Evolutionary conservation across 1,140 invertebrate genomes (phyloP), one percentile per base, ranked within the genome.

Genomic region (Heliothis subflexa): DNA sequence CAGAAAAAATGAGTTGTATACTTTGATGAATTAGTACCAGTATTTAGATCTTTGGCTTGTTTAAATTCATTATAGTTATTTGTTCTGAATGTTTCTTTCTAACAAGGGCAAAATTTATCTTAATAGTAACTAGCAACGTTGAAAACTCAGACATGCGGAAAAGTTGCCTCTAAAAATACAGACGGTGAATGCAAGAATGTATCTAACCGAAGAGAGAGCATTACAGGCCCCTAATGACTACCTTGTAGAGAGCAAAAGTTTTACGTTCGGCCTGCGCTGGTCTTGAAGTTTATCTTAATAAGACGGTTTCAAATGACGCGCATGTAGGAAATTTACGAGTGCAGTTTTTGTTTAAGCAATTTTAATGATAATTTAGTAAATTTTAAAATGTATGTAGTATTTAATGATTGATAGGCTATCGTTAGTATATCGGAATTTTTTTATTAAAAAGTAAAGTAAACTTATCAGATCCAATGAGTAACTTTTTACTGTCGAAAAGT

Each of bases 221-320:
- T 91, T 90, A 88, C 79, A 76, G 81, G 77, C 80, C 87, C 82
- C 88, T 92, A 93, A 93, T 91, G 88, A 90, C 88, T 88, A 82
- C 87, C 88, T 90, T 82, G 87, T 81, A 83, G 84, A 83, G 84
- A 82, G 88, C 86, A 82, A 88, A 89, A 91, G 85, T 91, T 91
- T 88, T 89, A 87, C 85, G 88, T 83, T 89, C 84, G 83, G 81
- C 80, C 79, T 80, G 72, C 82, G 79, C 82, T 83, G 77, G 78
- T 81, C 83, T 81, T 74, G 33, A 81, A 85, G 83, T 84, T 93
- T 89, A 88, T 89, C 89, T 89, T 88, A 91, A 93, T 91, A 89
- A 89, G 87, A 73, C 71, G 54, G 52, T 52, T 71, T 40, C 71
- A 45, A 73, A 73, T 73, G 52, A 73, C 54, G 28, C 28, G 9